phyloP scores from a whole-genome alignment of 2,113 vertebrate species.

The Catharus fuscescens region DNA sequence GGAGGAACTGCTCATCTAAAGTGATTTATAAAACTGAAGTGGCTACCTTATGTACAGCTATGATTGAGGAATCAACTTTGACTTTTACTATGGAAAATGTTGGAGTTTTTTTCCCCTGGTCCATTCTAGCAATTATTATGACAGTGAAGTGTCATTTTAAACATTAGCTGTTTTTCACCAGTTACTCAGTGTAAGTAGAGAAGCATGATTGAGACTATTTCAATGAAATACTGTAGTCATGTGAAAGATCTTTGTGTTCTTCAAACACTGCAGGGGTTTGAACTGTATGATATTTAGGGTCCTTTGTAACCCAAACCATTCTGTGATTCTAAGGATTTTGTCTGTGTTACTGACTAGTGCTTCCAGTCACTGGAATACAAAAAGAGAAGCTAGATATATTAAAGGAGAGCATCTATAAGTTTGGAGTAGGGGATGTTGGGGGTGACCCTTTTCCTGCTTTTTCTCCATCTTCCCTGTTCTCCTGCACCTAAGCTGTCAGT shows the following conservation, averaged over 20 bases:
- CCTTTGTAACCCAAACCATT: neutral
- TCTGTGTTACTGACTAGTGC: neutral
- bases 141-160: neutral
- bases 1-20: neutral
- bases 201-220: neutral
- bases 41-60: neutral
- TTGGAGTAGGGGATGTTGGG: fast-evolving
- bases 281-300: neutral
- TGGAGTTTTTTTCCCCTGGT: neutral
- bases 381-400: neutral
- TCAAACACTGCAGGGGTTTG: neutral
- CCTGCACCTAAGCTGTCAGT: neutral
- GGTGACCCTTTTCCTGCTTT: neutral
- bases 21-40: neutral
- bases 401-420: neutral
- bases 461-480: neutral
- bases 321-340: neutral
- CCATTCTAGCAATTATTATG: neutral
- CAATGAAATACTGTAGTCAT: neutral
- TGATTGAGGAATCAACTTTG: neutral
- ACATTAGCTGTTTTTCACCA: neutral
- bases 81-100: neutral
- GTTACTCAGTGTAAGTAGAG: neutral
- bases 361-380: neutral
- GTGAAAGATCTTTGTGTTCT: neutral